Evolutionary conservation across 2,797 vertebrate genomes (phyloP), one percentile per base, ranked within the genome.

Genomic region (Falco concolor): DNA sequence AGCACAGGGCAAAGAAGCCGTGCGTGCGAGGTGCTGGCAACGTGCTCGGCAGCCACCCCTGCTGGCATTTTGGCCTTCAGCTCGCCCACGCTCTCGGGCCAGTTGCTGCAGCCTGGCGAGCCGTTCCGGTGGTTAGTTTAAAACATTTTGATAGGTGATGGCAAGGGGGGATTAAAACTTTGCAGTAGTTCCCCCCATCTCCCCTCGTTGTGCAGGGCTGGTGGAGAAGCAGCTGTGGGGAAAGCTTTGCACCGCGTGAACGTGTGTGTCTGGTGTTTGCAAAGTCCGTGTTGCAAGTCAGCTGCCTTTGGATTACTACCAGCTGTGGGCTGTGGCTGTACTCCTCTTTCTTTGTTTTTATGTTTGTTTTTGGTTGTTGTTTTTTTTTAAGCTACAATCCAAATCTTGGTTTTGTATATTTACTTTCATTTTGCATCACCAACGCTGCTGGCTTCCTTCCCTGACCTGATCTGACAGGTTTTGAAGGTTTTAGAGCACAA

Each of bases 41-140:
- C 5, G 9, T 15, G 4, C 32, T 9, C 60, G 15, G 36, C 53
- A 14, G 53, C n/a, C 8, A 5, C 56, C 60, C 34, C 44, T 1
- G 0, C 18, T 1, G 3, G 25, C 32, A 2, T 50, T 28, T 50
- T 0, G 12, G 54, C 53, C 15, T 69, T 13, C 44, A 28, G 36
- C 36, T 59, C 12, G 6, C 38, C 76, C 2, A 7, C 2, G 0
- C 38, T 12, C 40, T 7, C 14, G 75, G 15, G 60, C 34, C n/a
- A 6, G 34, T 5, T 1, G 7, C 45, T 4, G 8, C 2, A 24
- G 53, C 5, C 25, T 6, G 53, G 12, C 6, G 2, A 24, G 47
- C 24, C 25, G 16, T 8, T 30, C 52, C 27, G 27, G 34, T 13
- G 38, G 30, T 23, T 13, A 13, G 22, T n/a, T 69, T 38, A 30